A percentile compares a stretch with the other conserved stretches of the same genome.
Evolutionary conservation across 2,113 vertebrate genomes (phyloP).

Genomic region (Xiphorhynchus elegans): DNA sequence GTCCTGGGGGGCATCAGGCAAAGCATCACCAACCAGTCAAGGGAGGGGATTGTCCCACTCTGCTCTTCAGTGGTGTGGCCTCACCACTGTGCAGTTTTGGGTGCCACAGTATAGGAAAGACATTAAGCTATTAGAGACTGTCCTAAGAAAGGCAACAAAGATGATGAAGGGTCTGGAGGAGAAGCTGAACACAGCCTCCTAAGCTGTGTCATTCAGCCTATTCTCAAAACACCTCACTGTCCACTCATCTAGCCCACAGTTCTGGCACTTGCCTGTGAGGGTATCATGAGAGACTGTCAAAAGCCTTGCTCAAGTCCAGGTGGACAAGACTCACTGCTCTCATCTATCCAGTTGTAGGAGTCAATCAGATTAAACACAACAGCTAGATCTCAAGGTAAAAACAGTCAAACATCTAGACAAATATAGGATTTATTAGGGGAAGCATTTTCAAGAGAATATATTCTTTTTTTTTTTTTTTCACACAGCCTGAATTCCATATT

Average conservation of each 20-base stretch:
- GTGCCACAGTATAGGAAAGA: not conserved
- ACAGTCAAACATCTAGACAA: not conserved
- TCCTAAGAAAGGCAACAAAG: not conserved
- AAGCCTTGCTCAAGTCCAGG: not conserved
- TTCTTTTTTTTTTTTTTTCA: not conserved
- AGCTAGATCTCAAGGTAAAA: not conserved
- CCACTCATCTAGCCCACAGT: not conserved
- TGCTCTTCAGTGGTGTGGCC: not conserved
- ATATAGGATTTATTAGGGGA: not conserved
- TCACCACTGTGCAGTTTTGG: not conserved
- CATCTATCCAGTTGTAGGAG: not conserved
- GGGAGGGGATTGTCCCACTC: not conserved
- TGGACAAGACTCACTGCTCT: not conserved
- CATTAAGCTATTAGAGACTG: not conserved
- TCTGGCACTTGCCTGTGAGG: not conserved
- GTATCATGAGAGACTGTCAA: not conserved
- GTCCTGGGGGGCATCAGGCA: too few species aligned
- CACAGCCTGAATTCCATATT: not conserved
- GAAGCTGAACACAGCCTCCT: not conserved
- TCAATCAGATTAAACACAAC: not conserved
- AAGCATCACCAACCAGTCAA: rapidly evolving
- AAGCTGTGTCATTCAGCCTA: not conserved
- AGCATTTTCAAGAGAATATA: not conserved
- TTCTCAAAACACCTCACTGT: not conserved
- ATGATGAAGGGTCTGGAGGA: not conserved